Percentiles rank a stretch among this genome's conserved stretches.
These are phyloP conservation scores for Sarcoramphus papa DNA, from an alignment of 2,797 vertebrate genomes.

Conservation along the genomic window DNA sequence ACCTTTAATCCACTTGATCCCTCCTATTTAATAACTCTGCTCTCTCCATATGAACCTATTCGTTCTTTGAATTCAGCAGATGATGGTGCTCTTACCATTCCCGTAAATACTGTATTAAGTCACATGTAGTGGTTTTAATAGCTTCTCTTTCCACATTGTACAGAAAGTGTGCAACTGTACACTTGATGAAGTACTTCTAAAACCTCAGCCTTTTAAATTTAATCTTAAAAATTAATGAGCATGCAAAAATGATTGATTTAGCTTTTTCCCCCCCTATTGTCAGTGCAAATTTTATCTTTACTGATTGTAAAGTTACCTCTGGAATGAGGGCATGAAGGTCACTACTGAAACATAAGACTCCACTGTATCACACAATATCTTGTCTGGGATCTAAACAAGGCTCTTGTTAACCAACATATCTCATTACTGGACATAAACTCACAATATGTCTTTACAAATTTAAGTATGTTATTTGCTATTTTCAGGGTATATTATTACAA, in stretches of 20 bases:
- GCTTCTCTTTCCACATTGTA: neutral
- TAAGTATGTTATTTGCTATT: neutral
- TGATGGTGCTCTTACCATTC: neutral
- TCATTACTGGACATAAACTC: neutral
- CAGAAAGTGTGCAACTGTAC: neutral
- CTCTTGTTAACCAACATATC: neutral
- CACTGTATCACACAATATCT: neutral
- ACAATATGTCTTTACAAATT: neutral
- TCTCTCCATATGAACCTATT: neutral
- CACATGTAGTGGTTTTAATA: neutral
- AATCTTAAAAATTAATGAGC: conserved; percentile 12
- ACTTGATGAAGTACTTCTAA: neutral
- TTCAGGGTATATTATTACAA: neutral
- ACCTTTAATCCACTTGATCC: neutral
- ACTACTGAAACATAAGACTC: neutral
- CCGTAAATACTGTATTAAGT: neutral
- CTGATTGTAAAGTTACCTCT: neutral
- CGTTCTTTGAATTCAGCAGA: neutral
- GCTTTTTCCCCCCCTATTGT: neutral
- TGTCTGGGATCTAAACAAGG: neutral
- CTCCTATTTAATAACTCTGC: neutral
- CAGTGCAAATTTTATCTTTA: conserved; percentile 19
- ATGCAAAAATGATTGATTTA: neutral
- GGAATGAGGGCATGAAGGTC: neutral
- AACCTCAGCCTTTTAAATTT: neutral